Evolutionary conservation across 2,113 vertebrate genomes (phyloP), one percentile per base, ranked within the genome.

Genomic region (Peromyscus polionotus): DNA sequence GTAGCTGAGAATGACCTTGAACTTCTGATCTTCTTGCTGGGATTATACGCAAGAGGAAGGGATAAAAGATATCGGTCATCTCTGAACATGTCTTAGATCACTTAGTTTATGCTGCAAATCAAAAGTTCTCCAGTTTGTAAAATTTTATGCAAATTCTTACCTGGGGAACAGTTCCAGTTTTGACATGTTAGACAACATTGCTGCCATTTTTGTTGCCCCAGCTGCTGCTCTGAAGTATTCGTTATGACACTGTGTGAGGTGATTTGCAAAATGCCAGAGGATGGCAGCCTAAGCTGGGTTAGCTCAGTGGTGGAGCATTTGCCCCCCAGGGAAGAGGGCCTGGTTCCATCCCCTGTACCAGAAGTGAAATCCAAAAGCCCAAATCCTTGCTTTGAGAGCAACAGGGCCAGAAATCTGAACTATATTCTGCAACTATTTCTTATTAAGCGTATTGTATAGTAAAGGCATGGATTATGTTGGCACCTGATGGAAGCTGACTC

Each of bases 81-180:
- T 95, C 51, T 73, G 42, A 92, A 24, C 57, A 75, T 33, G 70
- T 51, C 77, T 89, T 87, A 91, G 81, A 48, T 68, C 36, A 68
- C 54, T 72, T 72, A 31, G 28, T 77, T 92, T 92, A 88, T 84
- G 33, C 68, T 39, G 84, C 14, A 85, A 94, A 90, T 54, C 28
- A 51, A 79, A 26, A 85, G 31, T 28, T 31, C 26, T 75, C 65
- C 63, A 14, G 36, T 80, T 67, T 84, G 22, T 85, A 80, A 80
- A 90, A 96, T 57, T 68, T 77, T 48, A 94, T 75, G 75, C 67
- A 83, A 54, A 75, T 42, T 42, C 13, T 94, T 81, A 72, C 16
- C 86, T 89, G 90, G 63, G 77, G 94, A 96, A 65, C 63, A 10
- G 67, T 79, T 86, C 39, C 92, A n/a, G 19, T 77, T 84, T 91